A percentile compares a stretch with the other conserved stretches of the same genome.
Conservation (phyloP, 2,888 invertebrate genomes). For the Ceriagrion tenellum region DNA sequence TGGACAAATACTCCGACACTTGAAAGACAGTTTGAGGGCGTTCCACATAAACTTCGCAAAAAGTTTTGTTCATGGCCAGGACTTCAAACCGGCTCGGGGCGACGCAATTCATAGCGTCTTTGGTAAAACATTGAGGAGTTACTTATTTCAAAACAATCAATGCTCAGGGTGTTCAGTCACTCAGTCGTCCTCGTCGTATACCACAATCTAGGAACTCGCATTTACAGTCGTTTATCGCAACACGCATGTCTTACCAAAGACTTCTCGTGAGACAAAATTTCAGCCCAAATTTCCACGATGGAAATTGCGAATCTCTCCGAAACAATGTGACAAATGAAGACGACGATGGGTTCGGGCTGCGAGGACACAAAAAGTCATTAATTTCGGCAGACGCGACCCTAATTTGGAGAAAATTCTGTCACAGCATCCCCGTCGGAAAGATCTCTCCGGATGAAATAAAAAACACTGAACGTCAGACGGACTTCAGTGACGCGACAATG, state of each 20-base stretch:
- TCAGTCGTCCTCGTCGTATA: no score
- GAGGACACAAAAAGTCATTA: background rate
- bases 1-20: no score
- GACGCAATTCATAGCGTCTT: no score
- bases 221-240: background rate
- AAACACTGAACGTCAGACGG: background rate
- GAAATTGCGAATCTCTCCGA: background rate
- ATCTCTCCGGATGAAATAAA: background rate
- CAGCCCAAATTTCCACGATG: background rate
- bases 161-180: background rate
- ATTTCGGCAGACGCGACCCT: background rate
- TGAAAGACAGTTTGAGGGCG: no score
- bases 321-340: background rate
- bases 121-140: no score
- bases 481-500: background rate
- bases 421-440: background rate
- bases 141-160: background rate
- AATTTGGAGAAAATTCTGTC: conserved; percentile 8
- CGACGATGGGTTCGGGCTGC: background rate
- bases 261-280: background rate
- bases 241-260: background rate
- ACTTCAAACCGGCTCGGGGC: no score
- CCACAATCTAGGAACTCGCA: background rate
- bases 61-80: no score
- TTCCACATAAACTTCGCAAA: no score